A percentile compares a stretch with the other conserved stretches of the same genome.
Evolutionary conservation across 2,797 vertebrate genomes (phyloP).

Genomic region (Lepidocolaptes lacrymiger): DNA sequence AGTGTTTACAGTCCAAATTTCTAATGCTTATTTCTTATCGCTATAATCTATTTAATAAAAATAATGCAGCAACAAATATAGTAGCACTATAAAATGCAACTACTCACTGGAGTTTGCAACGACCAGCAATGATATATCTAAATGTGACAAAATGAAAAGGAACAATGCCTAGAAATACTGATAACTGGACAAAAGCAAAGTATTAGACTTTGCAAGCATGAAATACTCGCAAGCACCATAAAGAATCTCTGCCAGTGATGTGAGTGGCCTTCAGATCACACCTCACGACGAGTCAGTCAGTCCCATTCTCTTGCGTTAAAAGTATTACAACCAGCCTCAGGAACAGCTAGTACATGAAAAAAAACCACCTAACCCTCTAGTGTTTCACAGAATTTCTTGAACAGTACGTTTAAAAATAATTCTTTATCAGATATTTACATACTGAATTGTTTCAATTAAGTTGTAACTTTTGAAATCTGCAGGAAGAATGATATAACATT

Average conservation of each 20-base stretch:
- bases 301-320: neutral
- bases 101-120: neutral
- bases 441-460: neutral
- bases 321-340: neutral
- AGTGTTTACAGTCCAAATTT: neutral
- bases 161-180: neutral
- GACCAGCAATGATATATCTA: neutral
- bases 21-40: neutral
- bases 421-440: neutral
- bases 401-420: neutral
- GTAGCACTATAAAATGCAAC: neutral
- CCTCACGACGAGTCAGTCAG: neutral
- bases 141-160: neutral
- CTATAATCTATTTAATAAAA: neutral
- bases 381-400: neutral
- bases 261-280: neutral
- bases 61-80: neutral
- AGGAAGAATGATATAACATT: neutral
- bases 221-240: neutral
- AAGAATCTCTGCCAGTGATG: neutral
- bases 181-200: neutral
- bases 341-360: neutral
- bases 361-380: neutral
- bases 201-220: neutral
- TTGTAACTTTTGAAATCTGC: neutral